Conservation (phyloP, 2,797 vertebrate genomes). For the Micromesistius poutassou region DNA sequence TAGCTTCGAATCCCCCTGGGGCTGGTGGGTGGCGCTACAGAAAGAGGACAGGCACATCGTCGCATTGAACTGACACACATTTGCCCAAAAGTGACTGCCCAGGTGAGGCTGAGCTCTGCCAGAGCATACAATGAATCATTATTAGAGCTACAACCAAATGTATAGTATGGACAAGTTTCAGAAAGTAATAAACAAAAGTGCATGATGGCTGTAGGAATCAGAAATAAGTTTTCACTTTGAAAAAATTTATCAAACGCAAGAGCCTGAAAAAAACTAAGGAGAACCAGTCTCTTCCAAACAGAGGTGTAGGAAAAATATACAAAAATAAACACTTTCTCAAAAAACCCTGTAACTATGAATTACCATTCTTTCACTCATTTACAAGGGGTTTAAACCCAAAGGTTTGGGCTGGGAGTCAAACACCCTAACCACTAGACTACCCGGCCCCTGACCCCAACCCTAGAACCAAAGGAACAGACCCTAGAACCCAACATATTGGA, state of each 20-base stretch:
- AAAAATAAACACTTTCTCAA: neutral
- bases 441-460: too few species aligned
- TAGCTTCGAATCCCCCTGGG: constrained; percentile 69
- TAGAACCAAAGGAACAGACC: too few species aligned
- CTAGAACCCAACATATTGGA: too few species aligned
- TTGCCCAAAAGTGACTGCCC: neutral
- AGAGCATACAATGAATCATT: neutral
- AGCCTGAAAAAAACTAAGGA: too few species aligned
- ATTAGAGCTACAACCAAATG: too few species aligned
- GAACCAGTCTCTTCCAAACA: too few species aligned
- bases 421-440: neutral
- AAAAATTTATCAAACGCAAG: too few species aligned
- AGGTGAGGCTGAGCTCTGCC: neutral
- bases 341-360: neutral
- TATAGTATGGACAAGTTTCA: too few species aligned
- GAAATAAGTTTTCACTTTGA: too few species aligned
- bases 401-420: neutral
- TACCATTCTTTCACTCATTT: neutral
- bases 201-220: too few species aligned
- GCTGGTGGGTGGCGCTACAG: constrained; percentile 29
- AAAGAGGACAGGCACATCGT: constrained; percentile 8
- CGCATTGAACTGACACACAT: neutral
- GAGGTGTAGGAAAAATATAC: too few species aligned
- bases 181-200: too few species aligned
- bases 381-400: neutral